Conservation (phyloP, 92 coral and sea anemone genomes). For the Siderastrea radians region DNA sequence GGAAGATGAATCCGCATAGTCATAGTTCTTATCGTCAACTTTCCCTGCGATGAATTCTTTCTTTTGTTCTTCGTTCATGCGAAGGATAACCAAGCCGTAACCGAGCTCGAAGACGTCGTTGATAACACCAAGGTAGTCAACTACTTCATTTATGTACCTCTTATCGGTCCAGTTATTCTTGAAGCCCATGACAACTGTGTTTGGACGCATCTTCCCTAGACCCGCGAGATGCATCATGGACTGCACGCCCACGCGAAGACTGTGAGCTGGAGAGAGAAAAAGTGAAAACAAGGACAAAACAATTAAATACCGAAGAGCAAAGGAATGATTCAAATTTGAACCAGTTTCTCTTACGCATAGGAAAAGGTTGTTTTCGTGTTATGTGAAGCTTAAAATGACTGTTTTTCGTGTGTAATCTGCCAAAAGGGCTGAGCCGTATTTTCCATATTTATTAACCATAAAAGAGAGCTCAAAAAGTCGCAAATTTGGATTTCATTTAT, state of each 20-base stretch:
- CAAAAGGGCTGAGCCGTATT: too few relatives aligned
- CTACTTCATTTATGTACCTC: slow-evolving; percentile 21
- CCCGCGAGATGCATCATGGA: too few relatives aligned
- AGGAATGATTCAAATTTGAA: too few relatives aligned
- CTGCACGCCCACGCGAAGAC: slow-evolving; percentile 87
- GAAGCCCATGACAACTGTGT: too few relatives aligned
- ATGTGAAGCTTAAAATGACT: background rate
- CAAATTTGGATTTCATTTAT: too few relatives aligned
- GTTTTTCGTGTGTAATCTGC: too few relatives aligned
- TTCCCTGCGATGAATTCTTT: slow-evolving; percentile 32
- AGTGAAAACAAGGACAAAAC: background rate
- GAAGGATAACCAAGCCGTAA: slow-evolving; percentile 86
- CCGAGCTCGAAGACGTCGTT: slow-evolving; percentile 88
- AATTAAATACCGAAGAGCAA: too few relatives aligned
- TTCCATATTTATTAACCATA: too few relatives aligned
- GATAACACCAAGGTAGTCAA: slow-evolving; percentile 83
- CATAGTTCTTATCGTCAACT: slow-evolving; percentile 14
- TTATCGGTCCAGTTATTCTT: slow-evolving; percentile 78
- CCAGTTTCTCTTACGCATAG: too few relatives aligned
- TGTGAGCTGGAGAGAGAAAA: slow-evolving; percentile 55
- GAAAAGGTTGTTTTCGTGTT: too few relatives aligned
- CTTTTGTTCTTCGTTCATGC: slow-evolving; percentile 73
- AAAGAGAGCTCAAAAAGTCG: too few relatives aligned
- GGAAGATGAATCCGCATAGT: slow-evolving; percentile 29
- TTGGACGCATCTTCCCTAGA: too few relatives aligned